Evolutionary conservation across 2,888 invertebrate species (phyloP), one percentile per base, ranked within the genome.

Genomic region (Gasteruption jaculator): DNA sequence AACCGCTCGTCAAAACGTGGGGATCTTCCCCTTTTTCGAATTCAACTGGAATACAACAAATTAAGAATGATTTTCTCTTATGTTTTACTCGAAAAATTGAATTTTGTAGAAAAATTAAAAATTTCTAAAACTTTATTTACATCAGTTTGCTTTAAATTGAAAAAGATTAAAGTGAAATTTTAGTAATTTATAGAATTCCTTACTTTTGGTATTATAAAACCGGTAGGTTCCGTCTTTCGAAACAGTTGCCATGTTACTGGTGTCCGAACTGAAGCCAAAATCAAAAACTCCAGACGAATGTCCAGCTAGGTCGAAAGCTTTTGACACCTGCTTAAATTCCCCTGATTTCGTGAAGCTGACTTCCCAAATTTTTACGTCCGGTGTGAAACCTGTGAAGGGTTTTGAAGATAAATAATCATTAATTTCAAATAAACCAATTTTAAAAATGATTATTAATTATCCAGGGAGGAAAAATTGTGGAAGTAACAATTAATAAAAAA

Each of bases 211-310:
- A 68, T 92, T 81, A 75, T 84, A 92, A 42, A 90, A 74, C 65
- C 83, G 85, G 87, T 90, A 92, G 46, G 85, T 85, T 58, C 88
- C 87, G 73, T 91, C 91, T 73, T 88, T 90, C 16, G 90, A 90
- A 48, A 90, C 82, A 1, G 90, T 86, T 4, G 83, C 88, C 74
- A 90, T 83, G 63, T 84, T 80, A 35, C 86, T 83, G 3, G 89
- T 85, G 65, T 91, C 88, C 16, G 82, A 81, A 56, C 84, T 88
- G 68, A 92, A 91, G 39, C 82, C 83, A 53, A 91, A 83, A 64
- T 85, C 83, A 61, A 83, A 83, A 20, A 93, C 80, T 5, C 87
- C 89, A 0, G 91, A 86, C 12, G 79, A 77, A 65, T 92, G 91
- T 0, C 91, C 91, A 26, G 81, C 81, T 43, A 92, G 73, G 63